Percentiles rank a stretch among this genome's conserved stretches.
Evolutionary conservation across 2,797 vertebrate species (phyloP).

Genomic region (Tadarida brasiliensis): DNA sequence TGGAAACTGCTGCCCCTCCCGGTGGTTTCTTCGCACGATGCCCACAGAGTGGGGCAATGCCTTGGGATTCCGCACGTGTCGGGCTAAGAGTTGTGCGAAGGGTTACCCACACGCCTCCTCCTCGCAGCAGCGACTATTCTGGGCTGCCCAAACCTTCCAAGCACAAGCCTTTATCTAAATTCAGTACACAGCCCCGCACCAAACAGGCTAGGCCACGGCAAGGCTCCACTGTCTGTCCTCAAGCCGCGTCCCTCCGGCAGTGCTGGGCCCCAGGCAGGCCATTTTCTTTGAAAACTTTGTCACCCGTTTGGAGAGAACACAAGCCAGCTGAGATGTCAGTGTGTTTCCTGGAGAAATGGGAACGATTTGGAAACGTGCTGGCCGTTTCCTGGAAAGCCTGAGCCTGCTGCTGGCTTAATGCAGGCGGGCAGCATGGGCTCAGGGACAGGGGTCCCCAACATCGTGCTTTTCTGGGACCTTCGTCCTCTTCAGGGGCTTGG

Average conservation of each 20-base stretch:
- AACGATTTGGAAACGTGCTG: neutral
- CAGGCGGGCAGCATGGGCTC: neutral
- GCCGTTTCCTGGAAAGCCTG: neutral
- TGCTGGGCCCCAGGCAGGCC: neutral
- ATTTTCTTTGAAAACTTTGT: neutral
- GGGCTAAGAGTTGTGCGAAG: neutral
- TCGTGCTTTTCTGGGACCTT: neutral
- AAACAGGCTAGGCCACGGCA: accelerated
- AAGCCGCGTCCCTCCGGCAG: neutral
- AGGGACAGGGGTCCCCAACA: accelerated
- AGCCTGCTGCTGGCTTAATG: neutral
- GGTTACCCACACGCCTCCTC: neutral
- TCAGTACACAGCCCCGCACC: neutral
- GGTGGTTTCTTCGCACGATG: neutral
- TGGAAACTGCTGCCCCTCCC: no score
- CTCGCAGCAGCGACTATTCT: neutral
- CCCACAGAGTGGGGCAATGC: accelerated
- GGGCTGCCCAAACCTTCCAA: neutral
- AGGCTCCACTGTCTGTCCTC: no score
- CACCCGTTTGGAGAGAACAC: neutral
- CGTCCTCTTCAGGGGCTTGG: neutral
- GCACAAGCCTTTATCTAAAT: neutral
- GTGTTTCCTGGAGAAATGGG: neutral
- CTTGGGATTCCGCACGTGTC: accelerated
- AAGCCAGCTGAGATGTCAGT: neutral